Evolutionary conservation across 2,888 invertebrate genomes (phyloP).

Genomic region (Eumerus sabulonum): DNA sequence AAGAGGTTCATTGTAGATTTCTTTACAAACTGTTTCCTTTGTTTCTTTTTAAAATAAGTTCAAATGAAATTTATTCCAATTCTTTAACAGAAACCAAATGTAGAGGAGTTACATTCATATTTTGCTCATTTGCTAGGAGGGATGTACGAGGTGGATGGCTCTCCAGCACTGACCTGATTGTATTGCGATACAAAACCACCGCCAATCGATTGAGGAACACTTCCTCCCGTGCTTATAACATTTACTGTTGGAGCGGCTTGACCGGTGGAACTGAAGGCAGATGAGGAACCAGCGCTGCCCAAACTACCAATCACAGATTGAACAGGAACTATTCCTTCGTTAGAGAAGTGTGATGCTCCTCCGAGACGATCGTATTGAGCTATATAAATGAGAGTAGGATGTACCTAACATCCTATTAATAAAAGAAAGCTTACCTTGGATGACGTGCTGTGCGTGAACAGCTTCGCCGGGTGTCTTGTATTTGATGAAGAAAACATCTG

Average conservation of each 20-base stretch:
- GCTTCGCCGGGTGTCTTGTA: slow-evolving; percentile 78
- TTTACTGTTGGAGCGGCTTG: not conserved
- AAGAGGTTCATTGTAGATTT: too few species aligned
- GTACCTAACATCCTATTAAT: not conserved
- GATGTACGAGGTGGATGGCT: too few species aligned
- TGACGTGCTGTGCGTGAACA: slow-evolving; percentile 75
- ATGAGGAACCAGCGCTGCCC: slow-evolving; percentile 51
- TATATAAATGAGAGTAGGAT: slow-evolving; percentile 35
- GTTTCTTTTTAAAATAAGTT: too few species aligned
- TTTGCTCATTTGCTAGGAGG: too few species aligned
- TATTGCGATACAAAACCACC: too few species aligned
- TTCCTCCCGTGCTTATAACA: too few species aligned
- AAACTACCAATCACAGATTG: slow-evolving; percentile 75
- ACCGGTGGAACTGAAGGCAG: not conserved
- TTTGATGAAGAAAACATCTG: slow-evolving; percentile 78
- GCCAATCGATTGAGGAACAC: too few species aligned
- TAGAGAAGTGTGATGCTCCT: slow-evolving; percentile 72
- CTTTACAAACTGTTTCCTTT: too few species aligned
- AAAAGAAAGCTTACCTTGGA: slow-evolving; percentile 72
- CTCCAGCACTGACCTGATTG: too few species aligned
- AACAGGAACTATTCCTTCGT: slow-evolving; percentile 75
- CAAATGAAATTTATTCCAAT: too few species aligned
- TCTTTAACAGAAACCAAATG: too few species aligned
- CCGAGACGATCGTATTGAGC: slow-evolving; percentile 76
- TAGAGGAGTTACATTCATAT: too few species aligned